Percentiles rank a stretch among this genome's conserved stretches.
Evolutionary conservation across 1,140 invertebrate genomes (phyloP).

Genomic region (Achroia grisella): DNA sequence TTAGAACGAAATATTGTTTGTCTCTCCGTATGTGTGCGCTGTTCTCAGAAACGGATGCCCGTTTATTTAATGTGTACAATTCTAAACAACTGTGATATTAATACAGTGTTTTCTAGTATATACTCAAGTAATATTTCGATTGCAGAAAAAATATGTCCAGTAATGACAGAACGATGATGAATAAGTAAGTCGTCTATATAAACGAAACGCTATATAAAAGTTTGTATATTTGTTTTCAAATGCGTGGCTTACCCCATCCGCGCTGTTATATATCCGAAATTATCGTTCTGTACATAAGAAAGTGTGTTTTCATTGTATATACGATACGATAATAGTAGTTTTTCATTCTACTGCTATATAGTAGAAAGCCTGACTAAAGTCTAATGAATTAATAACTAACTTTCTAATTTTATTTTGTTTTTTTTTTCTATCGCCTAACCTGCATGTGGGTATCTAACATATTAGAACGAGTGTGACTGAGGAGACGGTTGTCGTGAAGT

Average conservation of each 20-base stretch:
- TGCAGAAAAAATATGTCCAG: constrained; percentile 39
- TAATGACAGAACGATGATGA: constrained; percentile 66
- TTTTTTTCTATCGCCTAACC: constrained; percentile 18
- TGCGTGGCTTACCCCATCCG: constrained; percentile 7
- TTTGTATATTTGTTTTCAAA: background rate
- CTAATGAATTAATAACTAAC: constrained; percentile 7
- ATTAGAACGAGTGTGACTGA: constrained; percentile 40
- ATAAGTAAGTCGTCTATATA: constrained; percentile 46
- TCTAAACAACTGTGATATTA: no score
- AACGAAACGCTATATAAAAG: background rate
- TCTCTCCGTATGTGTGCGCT: no score
- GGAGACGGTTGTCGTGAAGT: constrained; percentile 39
- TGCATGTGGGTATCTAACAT: constrained; percentile 45
- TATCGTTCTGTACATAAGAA: constrained; percentile 55
- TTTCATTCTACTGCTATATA: constrained; percentile 1
- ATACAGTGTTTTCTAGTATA: no score
- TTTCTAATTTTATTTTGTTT: constrained; percentile 8
- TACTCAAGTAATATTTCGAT: constrained; percentile 37
- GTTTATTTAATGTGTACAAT: no score
- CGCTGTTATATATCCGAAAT: constrained; percentile 1
- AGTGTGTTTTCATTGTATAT: background rate
- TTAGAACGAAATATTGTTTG: no score
- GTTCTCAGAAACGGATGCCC: no score
- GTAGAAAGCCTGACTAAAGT: background rate
- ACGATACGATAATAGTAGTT: background rate